Percentiles rank a stretch among this genome's conserved stretches.
Evolutionary conservation across 2,888 invertebrate genomes (phyloP).

Genomic region (Crossocerus cetratus): DNA sequence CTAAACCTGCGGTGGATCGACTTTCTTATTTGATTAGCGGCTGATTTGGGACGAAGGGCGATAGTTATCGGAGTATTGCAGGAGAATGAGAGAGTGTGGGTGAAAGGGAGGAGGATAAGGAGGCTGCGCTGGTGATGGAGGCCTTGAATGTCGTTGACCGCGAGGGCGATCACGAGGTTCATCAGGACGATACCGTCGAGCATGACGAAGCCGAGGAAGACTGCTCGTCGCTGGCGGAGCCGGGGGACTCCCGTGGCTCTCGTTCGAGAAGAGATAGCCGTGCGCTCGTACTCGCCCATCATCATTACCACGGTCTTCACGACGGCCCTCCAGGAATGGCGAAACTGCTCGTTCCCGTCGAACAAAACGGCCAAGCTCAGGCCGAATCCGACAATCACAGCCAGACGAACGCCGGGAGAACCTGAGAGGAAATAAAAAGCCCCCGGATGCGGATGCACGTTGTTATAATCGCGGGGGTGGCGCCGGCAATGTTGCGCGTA

Average conservation of each 20-base stretch:
- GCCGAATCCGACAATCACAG: slow-evolving; percentile 79
- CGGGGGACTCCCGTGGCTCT: slow-evolving; percentile 22
- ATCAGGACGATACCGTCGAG: slow-evolving; percentile 79
- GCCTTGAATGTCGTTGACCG: slow-evolving; percentile 79
- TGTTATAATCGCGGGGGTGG: slow-evolving; percentile 56
- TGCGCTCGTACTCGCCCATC: slow-evolving; percentile 80
- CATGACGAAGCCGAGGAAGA: slow-evolving; percentile 78
- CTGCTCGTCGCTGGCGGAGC: slow-evolving; percentile 71
- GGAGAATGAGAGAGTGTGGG: slow-evolving; percentile 6
- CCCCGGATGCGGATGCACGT: slow-evolving; percentile 58
- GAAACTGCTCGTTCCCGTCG: slow-evolving; percentile 75
- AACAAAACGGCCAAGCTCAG: slow-evolving; percentile 80
- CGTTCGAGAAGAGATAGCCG: slow-evolving; percentile 72
- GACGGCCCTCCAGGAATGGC: slow-evolving; percentile 64
- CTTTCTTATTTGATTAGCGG: neutral
- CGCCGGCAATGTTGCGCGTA: slow-evolving; percentile 5
- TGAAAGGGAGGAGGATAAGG: too few species aligned
- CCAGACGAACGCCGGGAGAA: slow-evolving; percentile 79
- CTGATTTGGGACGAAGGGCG: neutral
- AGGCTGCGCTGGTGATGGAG: slow-evolving; percentile 49
- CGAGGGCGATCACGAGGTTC: slow-evolving; percentile 80
- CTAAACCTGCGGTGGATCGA: slow-evolving; percentile 28
- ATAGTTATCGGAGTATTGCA: neutral
- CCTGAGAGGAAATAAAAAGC: slow-evolving; percentile 71
- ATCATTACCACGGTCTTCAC: slow-evolving; percentile 80